These are phyloP conservation scores for Druceiella hillmani DNA, from an alignment of 2,888 invertebrate species.

Conservation along the genomic window DNA sequence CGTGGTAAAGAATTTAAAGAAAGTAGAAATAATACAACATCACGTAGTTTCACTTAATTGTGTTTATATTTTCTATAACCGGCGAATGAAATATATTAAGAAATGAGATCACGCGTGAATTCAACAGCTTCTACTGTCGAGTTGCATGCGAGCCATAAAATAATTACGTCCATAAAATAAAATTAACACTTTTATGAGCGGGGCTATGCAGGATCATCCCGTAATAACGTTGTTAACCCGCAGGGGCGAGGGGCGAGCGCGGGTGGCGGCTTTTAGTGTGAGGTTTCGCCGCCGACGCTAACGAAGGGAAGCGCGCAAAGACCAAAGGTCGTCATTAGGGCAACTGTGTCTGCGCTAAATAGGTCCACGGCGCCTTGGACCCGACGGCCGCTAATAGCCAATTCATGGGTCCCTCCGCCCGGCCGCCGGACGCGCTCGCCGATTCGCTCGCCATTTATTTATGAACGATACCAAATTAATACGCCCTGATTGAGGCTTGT, in stretches of 20 bases:
- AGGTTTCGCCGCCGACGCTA: conserved; percentile 52
- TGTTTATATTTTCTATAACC: no score
- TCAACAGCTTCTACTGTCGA: background rate
- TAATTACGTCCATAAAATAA: conserved; percentile 43
- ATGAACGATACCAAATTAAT: no score
- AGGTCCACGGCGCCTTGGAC: conserved; percentile 44
- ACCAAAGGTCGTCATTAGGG: conserved; percentile 56
- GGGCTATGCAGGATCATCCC: conserved; percentile 50
- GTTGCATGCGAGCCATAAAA: conserved; percentile 23
- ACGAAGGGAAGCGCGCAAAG: conserved; percentile 48
- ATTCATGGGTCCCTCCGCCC: conserved; percentile 51
- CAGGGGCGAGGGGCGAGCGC: conserved; percentile 44
- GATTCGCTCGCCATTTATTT: no score
- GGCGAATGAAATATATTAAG: no score
- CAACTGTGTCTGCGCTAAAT: conserved; percentile 48
- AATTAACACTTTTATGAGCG: conserved; percentile 52
- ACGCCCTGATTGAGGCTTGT: no score
- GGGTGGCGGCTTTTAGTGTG: conserved; percentile 51
- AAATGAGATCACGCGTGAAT: no score
- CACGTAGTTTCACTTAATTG: no score
- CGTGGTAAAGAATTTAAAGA: no score
- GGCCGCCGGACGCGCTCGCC: no score
- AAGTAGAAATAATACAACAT: no score
- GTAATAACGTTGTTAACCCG: conserved; percentile 55
- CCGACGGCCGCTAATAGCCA: conserved; percentile 45